phyloP scores from a whole-genome alignment of 2,797 vertebrate species.

The Bovichtus variegatus region DNA sequence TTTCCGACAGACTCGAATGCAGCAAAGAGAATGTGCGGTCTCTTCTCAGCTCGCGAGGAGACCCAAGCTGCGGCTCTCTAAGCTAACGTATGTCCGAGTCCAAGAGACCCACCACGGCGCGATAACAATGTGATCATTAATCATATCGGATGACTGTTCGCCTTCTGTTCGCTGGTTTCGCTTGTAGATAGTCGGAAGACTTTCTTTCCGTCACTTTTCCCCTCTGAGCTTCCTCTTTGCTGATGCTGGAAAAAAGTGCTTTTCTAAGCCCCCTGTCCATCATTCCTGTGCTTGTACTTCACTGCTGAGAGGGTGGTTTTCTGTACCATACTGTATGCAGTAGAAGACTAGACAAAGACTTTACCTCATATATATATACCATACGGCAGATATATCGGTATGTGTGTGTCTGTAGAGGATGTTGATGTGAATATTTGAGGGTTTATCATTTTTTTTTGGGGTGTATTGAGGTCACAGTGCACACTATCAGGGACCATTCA shows the following conservation, averaged over 20 bases:
- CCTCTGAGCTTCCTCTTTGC: slow-evolving; percentile 32
- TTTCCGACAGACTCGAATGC: slow-evolving; percentile 61
- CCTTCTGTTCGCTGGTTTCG: slow-evolving; percentile 29
- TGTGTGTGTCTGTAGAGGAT: slow-evolving; percentile 32
- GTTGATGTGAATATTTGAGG: slow-evolving; percentile 46
- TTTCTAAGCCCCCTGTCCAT: slow-evolving; percentile 31
- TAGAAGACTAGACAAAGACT: slow-evolving; percentile 64
- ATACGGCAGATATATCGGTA: slow-evolving; percentile 56
- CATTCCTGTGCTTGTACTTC: slow-evolving; percentile 56
- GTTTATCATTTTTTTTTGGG: not conserved
- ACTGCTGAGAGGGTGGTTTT: slow-evolving; percentile 42
- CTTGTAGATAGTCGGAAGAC: slow-evolving; percentile 57
- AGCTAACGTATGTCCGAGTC: slow-evolving; percentile 31
- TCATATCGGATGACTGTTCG: slow-evolving; percentile 52
- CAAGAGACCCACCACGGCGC: slow-evolving; percentile 19
- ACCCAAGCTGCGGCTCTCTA: slow-evolving; percentile 40
- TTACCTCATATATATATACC: slow-evolving; percentile 75
- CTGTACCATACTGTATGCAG: slow-evolving; percentile 75
- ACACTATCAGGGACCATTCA: slow-evolving; percentile 66
- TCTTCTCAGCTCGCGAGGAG: slow-evolving; percentile 26
- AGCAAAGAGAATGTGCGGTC: slow-evolving; percentile 75
- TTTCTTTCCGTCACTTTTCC: slow-evolving; percentile 25
- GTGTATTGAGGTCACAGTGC: slow-evolving; percentile 26
- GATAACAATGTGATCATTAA: slow-evolving; percentile 40
- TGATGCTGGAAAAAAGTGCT: slow-evolving; percentile 40